Base-by-base conservation (phyloP, 1,140 invertebrate species). In the Asobara japonica region DNA sequence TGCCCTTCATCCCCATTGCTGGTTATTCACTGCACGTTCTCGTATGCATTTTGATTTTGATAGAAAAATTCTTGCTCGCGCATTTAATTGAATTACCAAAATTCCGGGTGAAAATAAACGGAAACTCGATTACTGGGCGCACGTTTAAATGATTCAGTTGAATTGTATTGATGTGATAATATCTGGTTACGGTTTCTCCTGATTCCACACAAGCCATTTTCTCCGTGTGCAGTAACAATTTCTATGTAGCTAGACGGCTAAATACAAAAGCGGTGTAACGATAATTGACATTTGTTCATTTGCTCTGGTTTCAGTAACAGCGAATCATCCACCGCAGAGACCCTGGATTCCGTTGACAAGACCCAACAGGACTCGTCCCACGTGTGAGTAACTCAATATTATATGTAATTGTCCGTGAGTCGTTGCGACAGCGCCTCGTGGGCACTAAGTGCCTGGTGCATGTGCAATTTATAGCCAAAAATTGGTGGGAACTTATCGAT, bases 271-370 rank as follows among this genome's bases (percentile, higher is more conserved):
- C 13, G 13, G 41, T 45, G 51, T 27, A 29, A 27, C 30, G 22
- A 45, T 66, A 66, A 66, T 66, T 30, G 60, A 66, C 41, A 20
- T 68, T 79, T 78, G 64, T 77, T 82, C n/a, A n/a, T 20, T 45
- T 77, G 83, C n/a, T 82, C 84, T 84, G 87, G 82, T 95, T 94
- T 76, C 91, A 98, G 96, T 98, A 82, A 95, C 93, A 80, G 93
- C 94, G 75, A 93, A 93, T 77, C 91, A 92, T 83, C 96, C 96
- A 70, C 96, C 96, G 60, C 94, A 95, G 81, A 90, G 97, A 87
- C 96, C 95, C 83, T 98, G 97, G 97, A 95, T 98, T 82, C 94
- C 94, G 62, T 89, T 97, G 78, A 94, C 94, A 56, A 91, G 95
- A 86, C 94, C 95, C 48, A 94, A 95, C 81, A 92, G 93, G 87